Evolutionary conservation across 2,888 invertebrate species (phyloP).

Genomic region (Chloroclysta siterata): DNA sequence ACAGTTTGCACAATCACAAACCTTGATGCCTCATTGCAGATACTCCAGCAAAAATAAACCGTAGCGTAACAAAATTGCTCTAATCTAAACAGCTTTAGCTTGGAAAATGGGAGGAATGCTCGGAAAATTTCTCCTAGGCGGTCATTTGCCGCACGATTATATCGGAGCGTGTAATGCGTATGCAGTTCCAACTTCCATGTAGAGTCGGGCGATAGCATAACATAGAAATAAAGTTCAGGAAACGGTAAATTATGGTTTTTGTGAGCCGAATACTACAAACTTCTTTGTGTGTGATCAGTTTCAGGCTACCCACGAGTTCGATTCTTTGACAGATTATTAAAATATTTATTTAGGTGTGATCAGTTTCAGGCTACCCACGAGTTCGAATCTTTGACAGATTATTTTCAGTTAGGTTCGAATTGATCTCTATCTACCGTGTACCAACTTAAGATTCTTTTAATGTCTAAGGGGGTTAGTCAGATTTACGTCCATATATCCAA

Average conservation of each 20-base stretch:
- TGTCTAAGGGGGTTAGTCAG: too few species aligned
- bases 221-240: constrained; percentile 41
- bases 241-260: constrained; percentile 18
- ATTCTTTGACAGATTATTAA: too few species aligned
- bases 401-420: too few species aligned
- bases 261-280: too few species aligned
- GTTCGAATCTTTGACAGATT: too few species aligned
- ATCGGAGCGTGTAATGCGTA: constrained; percentile 70
- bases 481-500: neutral
- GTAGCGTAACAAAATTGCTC: constrained; percentile 56
- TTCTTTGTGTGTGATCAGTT: too few species aligned
- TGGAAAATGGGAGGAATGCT: constrained; percentile 63
- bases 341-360: too few species aligned
- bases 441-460: too few species aligned
- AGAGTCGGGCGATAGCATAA: constrained; percentile 49
- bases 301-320: too few species aligned
- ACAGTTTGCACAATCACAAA: constrained; percentile 3
- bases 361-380: too few species aligned
- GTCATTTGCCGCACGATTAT: constrained; percentile 70
- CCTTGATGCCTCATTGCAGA: constrained; percentile 5
- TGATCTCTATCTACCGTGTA: too few species aligned
- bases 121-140: constrained; percentile 66
- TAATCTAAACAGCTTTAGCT: constrained; percentile 63
- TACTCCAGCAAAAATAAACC: constrained; percentile 43
- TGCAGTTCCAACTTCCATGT: constrained; percentile 63